Evolutionary conservation across 1,140 invertebrate species (phyloP).

Genomic region (Bicyclus anynana): DNA sequence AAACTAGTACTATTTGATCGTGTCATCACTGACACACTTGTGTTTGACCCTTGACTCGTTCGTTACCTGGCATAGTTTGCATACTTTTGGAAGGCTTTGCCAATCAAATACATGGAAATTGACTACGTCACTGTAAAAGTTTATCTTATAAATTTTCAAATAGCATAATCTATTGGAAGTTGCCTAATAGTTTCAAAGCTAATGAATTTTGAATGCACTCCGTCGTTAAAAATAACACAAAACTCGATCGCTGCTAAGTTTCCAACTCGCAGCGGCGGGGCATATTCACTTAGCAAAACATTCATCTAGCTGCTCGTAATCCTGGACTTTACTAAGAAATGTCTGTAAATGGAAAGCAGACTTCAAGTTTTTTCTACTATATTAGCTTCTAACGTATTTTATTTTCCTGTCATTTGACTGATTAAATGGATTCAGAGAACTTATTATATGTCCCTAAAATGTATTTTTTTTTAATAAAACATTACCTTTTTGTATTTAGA

Average conservation of each 20-base stretch:
- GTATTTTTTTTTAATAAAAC: no score
- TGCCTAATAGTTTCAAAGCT: slow-evolving; percentile 47
- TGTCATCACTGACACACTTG: no score
- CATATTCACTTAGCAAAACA: slow-evolving; percentile 60
- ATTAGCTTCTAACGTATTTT: neutral
- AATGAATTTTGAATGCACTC: slow-evolving; percentile 64
- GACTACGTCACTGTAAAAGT: no score
- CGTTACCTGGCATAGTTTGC: no score
- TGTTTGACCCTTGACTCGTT: no score
- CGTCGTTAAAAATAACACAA: slow-evolving; percentile 62
- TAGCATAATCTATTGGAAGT: slow-evolving; percentile 44
- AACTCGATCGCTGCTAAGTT: slow-evolving; percentile 47
- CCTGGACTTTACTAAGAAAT: slow-evolving; percentile 6
- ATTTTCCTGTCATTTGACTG: neutral
- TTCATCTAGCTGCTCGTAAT: slow-evolving; percentile 57
- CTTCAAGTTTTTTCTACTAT: neutral
- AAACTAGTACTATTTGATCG: no score
- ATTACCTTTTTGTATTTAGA: no score
- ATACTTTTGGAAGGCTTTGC: no score
- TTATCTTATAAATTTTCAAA: slow-evolving; percentile 17
- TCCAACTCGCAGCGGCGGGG: slow-evolving; percentile 41
- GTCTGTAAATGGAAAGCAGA: neutral
- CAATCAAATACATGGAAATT: no score
- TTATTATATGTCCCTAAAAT: no score
- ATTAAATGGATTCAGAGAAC: no score